A percentile compares a stretch with the other conserved stretches of the same genome.
Conservation (phyloP, 2,888 invertebrate species). For the Pristionchus mayeri region DNA sequence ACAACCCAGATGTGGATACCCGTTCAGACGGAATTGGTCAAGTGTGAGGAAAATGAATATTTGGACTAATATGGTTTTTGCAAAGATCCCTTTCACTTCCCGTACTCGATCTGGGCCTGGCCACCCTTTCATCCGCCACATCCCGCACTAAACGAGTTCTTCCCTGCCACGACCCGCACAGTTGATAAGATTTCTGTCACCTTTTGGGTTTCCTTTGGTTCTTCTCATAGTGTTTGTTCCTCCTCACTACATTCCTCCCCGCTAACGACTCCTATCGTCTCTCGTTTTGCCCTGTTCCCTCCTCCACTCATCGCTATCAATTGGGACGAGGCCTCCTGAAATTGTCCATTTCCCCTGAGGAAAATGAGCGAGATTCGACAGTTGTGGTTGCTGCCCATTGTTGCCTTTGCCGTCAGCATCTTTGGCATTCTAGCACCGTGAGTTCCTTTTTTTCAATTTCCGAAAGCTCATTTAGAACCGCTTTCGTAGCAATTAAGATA, state of each 20-base stretch:
- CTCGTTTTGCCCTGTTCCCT: background rate
- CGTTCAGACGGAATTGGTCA: too few relatives aligned
- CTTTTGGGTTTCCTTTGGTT: background rate
- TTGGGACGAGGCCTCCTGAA: background rate
- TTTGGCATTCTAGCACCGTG: background rate
- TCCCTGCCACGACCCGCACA: too few relatives aligned
- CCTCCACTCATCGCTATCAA: background rate
- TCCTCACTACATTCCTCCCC: background rate
- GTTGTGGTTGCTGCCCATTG: background rate
- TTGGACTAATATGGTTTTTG: too few relatives aligned
- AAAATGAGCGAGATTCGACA: background rate
- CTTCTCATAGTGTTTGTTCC: background rate
- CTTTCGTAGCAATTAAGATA: too few relatives aligned
- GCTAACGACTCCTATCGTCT: background rate
- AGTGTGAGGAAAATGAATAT: too few relatives aligned
- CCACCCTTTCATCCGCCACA: too few relatives aligned
- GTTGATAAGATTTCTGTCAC: too few relatives aligned
- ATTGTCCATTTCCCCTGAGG: background rate
- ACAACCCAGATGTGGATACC: too few relatives aligned
- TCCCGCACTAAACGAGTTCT: too few relatives aligned
- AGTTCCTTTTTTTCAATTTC: background rate
- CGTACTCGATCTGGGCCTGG: too few relatives aligned
- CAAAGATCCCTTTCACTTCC: background rate
- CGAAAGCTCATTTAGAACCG: too few relatives aligned
- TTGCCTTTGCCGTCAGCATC: background rate